These are phyloP conservation scores for Mormyrus lacerda DNA, from an alignment of 2,113 vertebrate genomes.

Conservation along the genomic window DNA sequence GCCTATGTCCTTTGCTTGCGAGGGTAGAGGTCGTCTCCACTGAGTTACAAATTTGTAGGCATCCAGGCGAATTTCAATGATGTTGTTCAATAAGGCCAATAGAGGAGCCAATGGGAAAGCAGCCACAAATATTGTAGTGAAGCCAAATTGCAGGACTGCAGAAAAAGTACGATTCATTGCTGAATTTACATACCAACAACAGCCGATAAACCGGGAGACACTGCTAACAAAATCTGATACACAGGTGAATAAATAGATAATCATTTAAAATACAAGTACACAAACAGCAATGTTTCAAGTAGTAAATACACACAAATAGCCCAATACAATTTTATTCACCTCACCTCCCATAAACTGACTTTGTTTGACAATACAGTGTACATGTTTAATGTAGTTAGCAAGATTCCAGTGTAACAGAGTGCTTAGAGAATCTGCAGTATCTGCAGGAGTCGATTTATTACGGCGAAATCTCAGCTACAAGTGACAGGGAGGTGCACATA, in stretches of 20 bases:
- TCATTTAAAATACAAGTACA: not conserved
- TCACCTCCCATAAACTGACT: not conserved
- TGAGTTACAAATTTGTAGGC: constrained; percentile 97
- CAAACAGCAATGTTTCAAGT: not conserved
- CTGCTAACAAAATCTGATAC: not conserved
- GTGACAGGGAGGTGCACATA: constrained; percentile 46
- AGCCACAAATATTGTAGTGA: constrained; percentile 95
- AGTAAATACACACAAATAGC: not conserved
- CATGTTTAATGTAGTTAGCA: not conserved
- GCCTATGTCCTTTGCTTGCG: constrained; percentile 94
- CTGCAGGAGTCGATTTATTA: not conserved
- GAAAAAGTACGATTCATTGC: constrained; percentile 7
- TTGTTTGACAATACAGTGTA: not conserved
- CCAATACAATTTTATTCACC: not conserved
- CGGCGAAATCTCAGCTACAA: not conserved
- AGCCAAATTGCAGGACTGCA: constrained; percentile 90
- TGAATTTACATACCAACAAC: not conserved
- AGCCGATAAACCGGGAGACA: not conserved
- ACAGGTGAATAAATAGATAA: not conserved
- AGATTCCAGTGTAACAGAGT: not conserved
- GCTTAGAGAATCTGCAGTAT: not conserved
- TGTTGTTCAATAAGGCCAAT: constrained; percentile 88
- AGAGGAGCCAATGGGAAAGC: constrained; percentile 92
- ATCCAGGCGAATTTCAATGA: constrained; percentile 92
- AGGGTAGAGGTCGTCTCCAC: constrained; percentile 85